Evolutionary conservation across 35 echinoderm and acorn worm genomes (phyloP).

Genomic region (Heliocidaris tuberculata): DNA sequence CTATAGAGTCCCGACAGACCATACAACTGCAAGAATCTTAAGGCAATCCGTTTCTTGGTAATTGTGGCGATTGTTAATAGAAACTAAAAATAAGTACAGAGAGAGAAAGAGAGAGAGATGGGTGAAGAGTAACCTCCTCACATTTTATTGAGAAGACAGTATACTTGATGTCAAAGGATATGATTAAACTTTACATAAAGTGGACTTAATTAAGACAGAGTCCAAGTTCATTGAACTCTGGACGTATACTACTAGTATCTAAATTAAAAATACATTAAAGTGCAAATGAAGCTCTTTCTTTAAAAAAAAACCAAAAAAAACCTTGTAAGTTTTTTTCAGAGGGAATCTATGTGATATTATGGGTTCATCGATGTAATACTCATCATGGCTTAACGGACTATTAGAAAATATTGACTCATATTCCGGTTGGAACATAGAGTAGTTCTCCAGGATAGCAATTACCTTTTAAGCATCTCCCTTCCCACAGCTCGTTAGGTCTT

Average conservation of each 20-base stretch:
- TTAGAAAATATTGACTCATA: slow-evolving; percentile 19
- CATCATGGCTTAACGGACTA: neutral
- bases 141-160: neutral
- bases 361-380: neutral
- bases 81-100: too few species aligned
- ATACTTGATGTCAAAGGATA: neutral
- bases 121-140: neutral
- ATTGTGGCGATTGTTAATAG: too few species aligned
- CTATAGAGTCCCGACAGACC: too few species aligned
- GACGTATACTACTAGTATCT: neutral
- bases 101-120: neutral
- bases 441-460: neutral
- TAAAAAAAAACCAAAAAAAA: neutral
- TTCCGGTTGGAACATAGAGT: neutral
- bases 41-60: too few species aligned
- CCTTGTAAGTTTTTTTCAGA: neutral
- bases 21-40: too few species aligned
- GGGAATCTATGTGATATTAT: neutral
- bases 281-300: neutral
- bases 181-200: neutral
- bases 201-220: neutral
- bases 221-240: neutral
- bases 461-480: neutral
- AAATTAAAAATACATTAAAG: neutral
- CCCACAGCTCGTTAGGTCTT: neutral